phyloP scores from a whole-genome alignment of 2,113 vertebrate species.

The Burhinus oedicnemus region DNA sequence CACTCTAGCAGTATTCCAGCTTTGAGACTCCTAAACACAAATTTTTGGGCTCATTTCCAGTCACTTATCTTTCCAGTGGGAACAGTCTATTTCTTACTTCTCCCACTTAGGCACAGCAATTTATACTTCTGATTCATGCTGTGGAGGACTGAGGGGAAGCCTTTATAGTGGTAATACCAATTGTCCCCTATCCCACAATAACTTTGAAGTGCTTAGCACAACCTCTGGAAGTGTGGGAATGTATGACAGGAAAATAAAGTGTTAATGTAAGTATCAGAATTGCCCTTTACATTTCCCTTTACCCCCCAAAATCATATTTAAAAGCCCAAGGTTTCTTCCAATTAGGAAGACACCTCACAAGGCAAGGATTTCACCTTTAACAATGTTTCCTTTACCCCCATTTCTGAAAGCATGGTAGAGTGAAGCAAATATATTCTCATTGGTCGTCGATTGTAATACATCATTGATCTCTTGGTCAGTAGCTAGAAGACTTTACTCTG shows the following conservation, averaged over 20 bases:
- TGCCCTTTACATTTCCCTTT: background rate
- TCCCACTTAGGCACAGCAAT: conserved; percentile 46
- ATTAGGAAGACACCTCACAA: background rate
- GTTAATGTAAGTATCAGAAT: background rate
- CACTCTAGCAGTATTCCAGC: conserved; percentile 38
- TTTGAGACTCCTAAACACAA: conserved; percentile 52
- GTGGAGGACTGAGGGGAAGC: background rate
- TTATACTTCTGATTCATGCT: conserved; percentile 54
- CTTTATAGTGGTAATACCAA: conserved; percentile 31
- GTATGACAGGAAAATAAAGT: background rate
- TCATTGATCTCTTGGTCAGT: background rate
- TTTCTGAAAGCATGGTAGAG: background rate
- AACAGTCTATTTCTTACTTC: conserved; percentile 60
- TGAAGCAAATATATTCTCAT: background rate
- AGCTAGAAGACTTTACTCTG: background rate
- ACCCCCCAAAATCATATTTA: background rate
- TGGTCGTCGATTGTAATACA: background rate
- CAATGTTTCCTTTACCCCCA: background rate
- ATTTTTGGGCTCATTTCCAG: conserved; percentile 67
- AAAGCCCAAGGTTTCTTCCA: background rate
- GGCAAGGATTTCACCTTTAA: background rate
- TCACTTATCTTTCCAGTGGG: conserved; percentile 61
- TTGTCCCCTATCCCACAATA: conserved; percentile 35
- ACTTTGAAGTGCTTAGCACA: conserved; percentile 38
- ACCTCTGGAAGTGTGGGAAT: background rate